Percentiles rank a stretch among this genome's conserved stretches.
phyloP scores from a whole-genome alignment of 2,797 vertebrate species.

The Leuciscus waleckii region DNA sequence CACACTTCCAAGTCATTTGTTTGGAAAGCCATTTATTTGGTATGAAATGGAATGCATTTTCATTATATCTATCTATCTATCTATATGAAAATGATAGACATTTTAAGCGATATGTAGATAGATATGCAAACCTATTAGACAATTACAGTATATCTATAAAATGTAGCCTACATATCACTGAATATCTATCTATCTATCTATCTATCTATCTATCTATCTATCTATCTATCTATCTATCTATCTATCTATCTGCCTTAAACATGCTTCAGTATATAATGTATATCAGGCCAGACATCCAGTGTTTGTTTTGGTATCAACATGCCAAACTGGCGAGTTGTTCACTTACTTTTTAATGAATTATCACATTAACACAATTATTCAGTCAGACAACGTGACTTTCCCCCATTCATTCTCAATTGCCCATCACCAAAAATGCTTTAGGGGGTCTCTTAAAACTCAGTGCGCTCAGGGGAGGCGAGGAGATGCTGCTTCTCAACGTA shows the following conservation, averaged over 20 bases:
- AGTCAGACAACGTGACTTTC: neutral
- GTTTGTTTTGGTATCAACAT: conserved; percentile 53
- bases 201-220: neutral
- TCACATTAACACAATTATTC: neutral
- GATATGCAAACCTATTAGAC: too few relatives aligned
- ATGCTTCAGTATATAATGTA: conserved; percentile 7
- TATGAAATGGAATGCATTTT: neutral
- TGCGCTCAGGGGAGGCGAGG: neutral
- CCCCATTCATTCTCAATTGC: neutral
- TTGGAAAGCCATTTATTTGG: neutral
- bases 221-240: neutral
- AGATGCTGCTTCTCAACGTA: neutral
- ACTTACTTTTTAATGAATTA: neutral
- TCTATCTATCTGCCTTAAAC: neutral
- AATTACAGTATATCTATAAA: too few relatives aligned
- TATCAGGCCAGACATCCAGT: conserved; percentile 6
- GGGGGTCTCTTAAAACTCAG: neutral
- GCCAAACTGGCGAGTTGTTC: conserved; percentile 43
- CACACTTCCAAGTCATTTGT: conserved; percentile 11
- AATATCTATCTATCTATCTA: too few relatives aligned
- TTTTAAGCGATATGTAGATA: too few relatives aligned
- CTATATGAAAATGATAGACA: too few relatives aligned
- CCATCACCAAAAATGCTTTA: neutral
- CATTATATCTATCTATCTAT: neutral
- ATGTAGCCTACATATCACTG: too few relatives aligned